Conservation (phyloP, 2,797 vertebrate species). For the Enteromius viviparus region DNA sequence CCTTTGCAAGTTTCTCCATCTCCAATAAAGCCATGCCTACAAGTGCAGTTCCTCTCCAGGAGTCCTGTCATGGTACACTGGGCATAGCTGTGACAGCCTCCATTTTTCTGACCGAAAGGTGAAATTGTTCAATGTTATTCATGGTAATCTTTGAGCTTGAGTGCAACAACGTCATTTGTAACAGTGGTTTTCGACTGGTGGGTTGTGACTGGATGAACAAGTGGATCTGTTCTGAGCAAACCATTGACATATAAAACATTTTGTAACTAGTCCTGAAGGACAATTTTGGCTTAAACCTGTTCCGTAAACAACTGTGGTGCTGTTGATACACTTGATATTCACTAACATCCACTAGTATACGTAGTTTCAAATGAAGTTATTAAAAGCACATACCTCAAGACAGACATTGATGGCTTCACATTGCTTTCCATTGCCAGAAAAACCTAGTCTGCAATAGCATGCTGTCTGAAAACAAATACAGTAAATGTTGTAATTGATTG, state of each 20-base stretch:
- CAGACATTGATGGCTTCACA: slow-evolving; percentile 83
- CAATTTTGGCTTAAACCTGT: not conserved
- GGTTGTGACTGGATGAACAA: not conserved
- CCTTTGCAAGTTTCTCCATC: slow-evolving; percentile 86
- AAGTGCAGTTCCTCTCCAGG: slow-evolving; percentile 81
- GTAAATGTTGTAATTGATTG: too few relatives aligned
- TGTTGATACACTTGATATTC: not conserved
- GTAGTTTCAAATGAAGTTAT: too few relatives aligned
- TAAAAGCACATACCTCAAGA: slow-evolving; percentile 72
- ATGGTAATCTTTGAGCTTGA: not conserved
- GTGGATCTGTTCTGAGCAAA: not conserved
- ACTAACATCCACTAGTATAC: not conserved
- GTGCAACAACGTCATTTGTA: not conserved
- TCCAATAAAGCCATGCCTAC: slow-evolving; percentile 74
- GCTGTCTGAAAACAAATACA: slow-evolving; percentile 73
- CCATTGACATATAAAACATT: not conserved
- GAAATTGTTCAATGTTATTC: not conserved
- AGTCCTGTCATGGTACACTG: slow-evolving; percentile 81
- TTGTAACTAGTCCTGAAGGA: not conserved
- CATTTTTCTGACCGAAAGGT: slow-evolving; percentile 81
- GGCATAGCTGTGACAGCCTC: slow-evolving; percentile 83
- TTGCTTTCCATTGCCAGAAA: slow-evolving; percentile 79
- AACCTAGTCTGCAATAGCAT: slow-evolving; percentile 83
- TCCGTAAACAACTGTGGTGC: not conserved
- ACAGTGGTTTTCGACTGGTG: not conserved